Base-by-base conservation (phyloP, 2,888 invertebrate species). In the Automeris io region DNA sequence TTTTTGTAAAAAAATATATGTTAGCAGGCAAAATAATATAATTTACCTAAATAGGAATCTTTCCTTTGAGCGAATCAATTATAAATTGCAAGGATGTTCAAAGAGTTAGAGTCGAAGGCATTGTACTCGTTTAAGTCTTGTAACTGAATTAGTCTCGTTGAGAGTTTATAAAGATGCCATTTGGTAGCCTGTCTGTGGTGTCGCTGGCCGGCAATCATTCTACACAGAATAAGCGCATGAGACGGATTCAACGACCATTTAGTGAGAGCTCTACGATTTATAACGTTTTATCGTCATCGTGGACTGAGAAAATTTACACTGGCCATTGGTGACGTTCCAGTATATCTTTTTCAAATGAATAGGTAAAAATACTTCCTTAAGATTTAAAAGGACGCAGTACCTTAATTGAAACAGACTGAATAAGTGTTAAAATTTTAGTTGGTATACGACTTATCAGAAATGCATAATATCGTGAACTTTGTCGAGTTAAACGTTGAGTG, bases 271-370 rank as follows among this genome's bases (percentile, higher is more conserved):
- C 45, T 23, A 32, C 49, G 44, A 60, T 64, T 61, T 63, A 65
- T 63, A 46, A 48, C 45, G 52, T 45, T 60, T 54, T 61, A 50
- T 59, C 53, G 29, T 16, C 13, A 16, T 51, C 54, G 61, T 62
- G 57, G 53, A 54, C 60, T 58, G 53, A 55, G 62, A 62, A 66
- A 61, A 69, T 61, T 57, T 57, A 49, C 63, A 51, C 51, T 48
- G 56, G 41, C 47, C 49, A 51, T 54, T 54, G 43, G 49, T 29
- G 51, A 65, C 62, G 54, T 49, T 61, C 62, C 54, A n/a, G n/a
- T n/a, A n/a, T n/a, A n/a, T n/a, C n/a, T n/a, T n/a, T n/a, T n/a
- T n/a, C n/a, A n/a, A n/a, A n/a, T n/a, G n/a, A n/a, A n/a, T n/a
- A n/a, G n/a, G n/a, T n/a, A n/a, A n/a, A n/a, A n/a, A n/a, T n/a